These are phyloP conservation scores for Ceratosolen fusciceps DNA, from an alignment of 1,140 invertebrate species.

Conservation along the genomic window DNA sequence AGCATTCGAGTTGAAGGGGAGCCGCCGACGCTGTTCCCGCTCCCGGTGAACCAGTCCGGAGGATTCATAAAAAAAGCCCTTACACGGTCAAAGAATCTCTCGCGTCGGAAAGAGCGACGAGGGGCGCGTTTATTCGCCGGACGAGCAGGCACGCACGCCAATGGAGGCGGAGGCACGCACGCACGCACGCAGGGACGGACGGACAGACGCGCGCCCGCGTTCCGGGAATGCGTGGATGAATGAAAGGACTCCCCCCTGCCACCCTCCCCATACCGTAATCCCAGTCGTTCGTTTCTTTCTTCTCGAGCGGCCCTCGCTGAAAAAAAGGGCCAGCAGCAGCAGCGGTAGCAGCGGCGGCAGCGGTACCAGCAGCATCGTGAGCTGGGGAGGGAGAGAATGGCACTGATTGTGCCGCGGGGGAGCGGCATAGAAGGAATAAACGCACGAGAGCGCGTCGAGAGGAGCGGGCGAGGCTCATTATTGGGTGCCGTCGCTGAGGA, in stretches of 20 bases:
- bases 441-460: neutral
- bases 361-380: too few species aligned
- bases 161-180: constrained; percentile 23
- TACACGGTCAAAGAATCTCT: constrained; percentile 18
- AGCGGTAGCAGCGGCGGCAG: too few species aligned
- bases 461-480: neutral
- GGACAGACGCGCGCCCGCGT: constrained; percentile 43
- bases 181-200: constrained; percentile 19
- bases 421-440: neutral
- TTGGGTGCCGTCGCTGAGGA: neutral
- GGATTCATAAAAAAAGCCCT: neutral
- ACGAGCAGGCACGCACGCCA: constrained; percentile 48
- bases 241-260: constrained; percentile 63
- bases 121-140: constrained; percentile 40
- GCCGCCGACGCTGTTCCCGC: too few species aligned
- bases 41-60: neutral
- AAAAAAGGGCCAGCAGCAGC: neutral
- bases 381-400: constrained; percentile 37
- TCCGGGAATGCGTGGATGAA: constrained; percentile 67
- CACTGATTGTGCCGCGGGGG: constrained; percentile 37
- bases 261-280: constrained; percentile 5
- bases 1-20: neutral
- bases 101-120: neutral
- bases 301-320: constrained; percentile 34
- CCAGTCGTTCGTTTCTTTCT: constrained; percentile 39